Conservation (phyloP, 2,797 vertebrate genomes). For the Anniella stebbinsi region DNA sequence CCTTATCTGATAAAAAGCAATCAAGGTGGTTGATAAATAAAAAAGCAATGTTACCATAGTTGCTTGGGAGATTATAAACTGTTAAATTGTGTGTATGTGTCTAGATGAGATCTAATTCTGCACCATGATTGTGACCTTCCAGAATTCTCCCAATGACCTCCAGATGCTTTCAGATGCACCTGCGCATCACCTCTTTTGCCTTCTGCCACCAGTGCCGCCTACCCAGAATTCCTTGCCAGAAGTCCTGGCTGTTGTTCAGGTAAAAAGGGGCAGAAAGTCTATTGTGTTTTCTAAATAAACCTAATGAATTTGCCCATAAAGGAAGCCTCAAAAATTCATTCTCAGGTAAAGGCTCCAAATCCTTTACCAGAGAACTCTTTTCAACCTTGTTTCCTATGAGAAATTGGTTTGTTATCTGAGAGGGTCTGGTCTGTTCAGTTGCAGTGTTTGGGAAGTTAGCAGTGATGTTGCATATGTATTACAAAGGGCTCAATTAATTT, state of each 20-base stretch:
- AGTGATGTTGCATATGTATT: background rate
- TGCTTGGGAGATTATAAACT: background rate
- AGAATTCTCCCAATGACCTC: constrained; percentile 98
- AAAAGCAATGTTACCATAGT: background rate
- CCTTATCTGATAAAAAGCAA: no score
- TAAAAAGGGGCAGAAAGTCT: constrained; percentile 60
- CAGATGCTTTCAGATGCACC: constrained; percentile 98
- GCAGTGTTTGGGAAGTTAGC: background rate
- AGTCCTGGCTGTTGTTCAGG: constrained; percentile 96
- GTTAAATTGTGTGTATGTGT: background rate
- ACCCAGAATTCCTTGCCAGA: constrained; percentile 96
- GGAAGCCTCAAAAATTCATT: background rate
- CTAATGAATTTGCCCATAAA: background rate
- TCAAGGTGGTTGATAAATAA: no score
- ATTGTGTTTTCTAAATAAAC: rapidly evolving
- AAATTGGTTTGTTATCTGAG: background rate
- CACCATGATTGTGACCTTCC: constrained; percentile 30
- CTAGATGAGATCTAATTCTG: background rate
- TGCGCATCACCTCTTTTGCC: constrained; percentile 97
- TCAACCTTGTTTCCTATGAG: no score
- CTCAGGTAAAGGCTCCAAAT: background rate
- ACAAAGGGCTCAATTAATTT: background rate
- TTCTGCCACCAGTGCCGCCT: constrained; percentile 92
- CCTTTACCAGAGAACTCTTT: background rate
- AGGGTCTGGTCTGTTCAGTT: background rate